phyloP scores from a whole-genome alignment of 2,113 vertebrate genomes.

The Gasterosteus nipponicus region DNA sequence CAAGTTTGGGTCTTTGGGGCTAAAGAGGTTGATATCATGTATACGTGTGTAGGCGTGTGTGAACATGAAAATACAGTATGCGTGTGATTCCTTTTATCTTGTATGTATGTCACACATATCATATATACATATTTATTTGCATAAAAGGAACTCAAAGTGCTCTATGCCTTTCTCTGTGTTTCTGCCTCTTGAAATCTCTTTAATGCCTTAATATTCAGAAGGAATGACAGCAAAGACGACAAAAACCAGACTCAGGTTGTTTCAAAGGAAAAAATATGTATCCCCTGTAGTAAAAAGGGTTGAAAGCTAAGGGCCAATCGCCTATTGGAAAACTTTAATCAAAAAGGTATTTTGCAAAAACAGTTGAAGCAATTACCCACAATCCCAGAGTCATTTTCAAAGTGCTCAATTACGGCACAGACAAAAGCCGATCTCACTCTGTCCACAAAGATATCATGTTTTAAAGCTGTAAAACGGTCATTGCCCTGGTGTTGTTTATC shows the following conservation, averaged over 20 bases:
- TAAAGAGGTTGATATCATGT: slow-evolving; percentile 13
- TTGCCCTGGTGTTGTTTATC: slow-evolving; percentile 15
- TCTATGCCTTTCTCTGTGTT: slow-evolving; percentile 4
- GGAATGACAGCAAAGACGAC: not conserved
- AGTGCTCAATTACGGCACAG: slow-evolving; percentile 24
- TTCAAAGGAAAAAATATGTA: slow-evolving; percentile 3
- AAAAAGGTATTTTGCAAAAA: slow-evolving; percentile 32
- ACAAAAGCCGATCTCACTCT: slow-evolving; percentile 9
- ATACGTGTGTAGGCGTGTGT: slow-evolving; percentile 9
- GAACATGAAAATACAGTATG: slow-evolving; percentile 1
- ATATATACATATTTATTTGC: too few species aligned
- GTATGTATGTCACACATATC: not conserved
- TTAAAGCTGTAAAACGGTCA: not conserved
- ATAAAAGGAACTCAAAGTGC: not conserved
- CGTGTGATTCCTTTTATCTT: not conserved
- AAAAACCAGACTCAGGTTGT: slow-evolving; percentile 12
- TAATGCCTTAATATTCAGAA: slow-evolving; percentile 17
- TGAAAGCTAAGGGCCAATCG: slow-evolving; percentile 21
- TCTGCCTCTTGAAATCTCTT: not conserved
- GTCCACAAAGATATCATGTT: not conserved
- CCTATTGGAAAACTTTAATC: slow-evolving; percentile 43
- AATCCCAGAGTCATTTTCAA: slow-evolving; percentile 25
- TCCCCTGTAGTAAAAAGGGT: slow-evolving; percentile 9
- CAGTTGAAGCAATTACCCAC: slow-evolving; percentile 36
- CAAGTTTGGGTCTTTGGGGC: too few species aligned